phyloP scores from a whole-genome alignment of 2,888 invertebrate genomes.

The Agonopterix heracliana region DNA sequence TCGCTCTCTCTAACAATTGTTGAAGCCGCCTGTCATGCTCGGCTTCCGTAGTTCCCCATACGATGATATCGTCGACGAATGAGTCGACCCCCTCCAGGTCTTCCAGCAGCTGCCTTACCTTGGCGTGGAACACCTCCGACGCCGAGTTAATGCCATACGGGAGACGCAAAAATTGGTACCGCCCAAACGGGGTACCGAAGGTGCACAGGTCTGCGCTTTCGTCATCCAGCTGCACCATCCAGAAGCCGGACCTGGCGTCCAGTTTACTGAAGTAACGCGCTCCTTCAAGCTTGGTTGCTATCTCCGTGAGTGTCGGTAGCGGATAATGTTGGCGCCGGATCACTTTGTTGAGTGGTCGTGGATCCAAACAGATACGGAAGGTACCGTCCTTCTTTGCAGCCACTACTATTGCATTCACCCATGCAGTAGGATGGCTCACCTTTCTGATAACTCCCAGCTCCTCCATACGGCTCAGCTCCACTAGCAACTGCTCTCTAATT shows the following conservation, averaged over 20 bases:
- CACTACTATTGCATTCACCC: conserved; percentile 20
- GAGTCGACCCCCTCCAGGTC: too few relatives aligned
- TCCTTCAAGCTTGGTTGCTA: conserved; percentile 11
- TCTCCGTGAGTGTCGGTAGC: conserved; percentile 16
- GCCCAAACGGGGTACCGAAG: conserved; percentile 15
- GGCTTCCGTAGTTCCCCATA: conserved; percentile 3
- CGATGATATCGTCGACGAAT: conserved; percentile 9
- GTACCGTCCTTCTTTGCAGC: conserved; percentile 12
- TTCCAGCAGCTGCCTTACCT: too few relatives aligned
- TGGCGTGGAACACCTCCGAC: too few relatives aligned
- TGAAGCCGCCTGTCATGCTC: conserved; percentile 14
- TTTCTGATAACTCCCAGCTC: conserved; percentile 16
- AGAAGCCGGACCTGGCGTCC: conserved; percentile 19
- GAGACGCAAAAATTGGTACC: conserved; percentile 17
- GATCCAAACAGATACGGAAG: conserved; percentile 6
- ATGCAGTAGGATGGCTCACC: conserved; percentile 15
- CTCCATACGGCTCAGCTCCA: conserved; percentile 7
- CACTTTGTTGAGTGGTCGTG: conserved; percentile 11
- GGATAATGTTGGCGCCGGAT: conserved; percentile 13
- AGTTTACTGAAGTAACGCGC: conserved; percentile 13
- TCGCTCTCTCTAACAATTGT: conserved; percentile 7
- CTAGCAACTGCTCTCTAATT: conserved; percentile 5
- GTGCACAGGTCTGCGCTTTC: conserved; percentile 21
- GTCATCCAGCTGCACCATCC: conserved; percentile 17
- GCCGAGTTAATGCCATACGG: conserved; percentile 15